Evolutionary conservation across 1,140 invertebrate genomes (phyloP), one percentile per base, ranked within the genome.

Genomic region (Dendroctonus ponderosae): DNA sequence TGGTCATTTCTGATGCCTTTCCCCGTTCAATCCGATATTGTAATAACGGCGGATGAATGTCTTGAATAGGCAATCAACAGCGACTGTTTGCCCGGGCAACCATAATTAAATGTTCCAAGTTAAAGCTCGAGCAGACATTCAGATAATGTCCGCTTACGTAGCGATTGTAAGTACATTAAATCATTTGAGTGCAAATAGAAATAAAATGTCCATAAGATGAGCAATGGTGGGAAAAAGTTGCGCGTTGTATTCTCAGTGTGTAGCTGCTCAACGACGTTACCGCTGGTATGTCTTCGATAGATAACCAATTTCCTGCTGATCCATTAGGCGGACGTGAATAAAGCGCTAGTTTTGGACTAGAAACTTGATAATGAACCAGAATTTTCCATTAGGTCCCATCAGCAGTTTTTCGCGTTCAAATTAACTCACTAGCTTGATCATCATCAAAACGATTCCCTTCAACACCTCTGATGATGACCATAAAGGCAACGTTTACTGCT

Each of bases 161-260:
- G 69, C 70, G 71, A 74, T 74, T 71, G 72, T 58, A 58, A 26
- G 40, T 70, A 68, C 72, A 72, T 74, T 74, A 74, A 74, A 74
- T 74, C 72, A 74, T 74, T 63, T 60, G 63, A 59, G 70, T 66
- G 71, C 26, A 74, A 74, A 73, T 70, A 72, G 68, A 73, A 74
- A 70, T 68, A 70, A 73, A 71, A 63, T 72, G 68, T 66, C 66
- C 67, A 70, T 68, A 66, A 61, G 71, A 75, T 75, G 74, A 75
- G 71, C 74, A 70, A 75, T 71, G 72, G 74, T 75, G 74, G 74
- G 74, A 75, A 75, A 71, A 75, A 75, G 69, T 74, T 58, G 71
- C 68, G 71, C 69, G 70, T 71, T 75, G 71, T 72, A 72, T 75
- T 75, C 74, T 75, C 74, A 75, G 74, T 75, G 52, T 59, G 62